phyloP scores from a whole-genome alignment of 2,113 vertebrate species.

The Cololabis saira region DNA sequence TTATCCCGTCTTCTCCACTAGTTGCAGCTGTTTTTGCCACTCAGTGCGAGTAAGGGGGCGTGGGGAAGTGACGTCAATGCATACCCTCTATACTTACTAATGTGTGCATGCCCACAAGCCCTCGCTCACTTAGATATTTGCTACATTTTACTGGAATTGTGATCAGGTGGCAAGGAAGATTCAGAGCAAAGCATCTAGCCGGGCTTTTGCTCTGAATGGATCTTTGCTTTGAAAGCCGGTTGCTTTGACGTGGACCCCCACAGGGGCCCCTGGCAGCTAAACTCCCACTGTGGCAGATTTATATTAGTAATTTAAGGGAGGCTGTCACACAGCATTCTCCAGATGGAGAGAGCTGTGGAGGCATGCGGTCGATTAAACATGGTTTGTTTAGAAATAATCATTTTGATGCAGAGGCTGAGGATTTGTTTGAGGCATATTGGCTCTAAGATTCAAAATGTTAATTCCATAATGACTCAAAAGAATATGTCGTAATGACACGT shows the following conservation, averaged over 20 bases:
- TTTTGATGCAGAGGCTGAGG: constrained; percentile 68
- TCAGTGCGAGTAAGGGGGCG: no score
- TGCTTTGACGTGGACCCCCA: constrained; percentile 72
- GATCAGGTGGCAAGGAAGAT: constrained; percentile 29
- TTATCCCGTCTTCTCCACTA: no score
- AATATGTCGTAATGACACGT: constrained; percentile 36
- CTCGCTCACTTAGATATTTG: constrained; percentile 5
- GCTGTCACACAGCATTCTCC: constrained; percentile 77
- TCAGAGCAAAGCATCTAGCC: constrained; percentile 14
- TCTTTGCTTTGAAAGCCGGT: constrained; percentile 71
- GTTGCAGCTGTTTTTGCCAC: no score
- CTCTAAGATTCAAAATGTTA: constrained; percentile 66
- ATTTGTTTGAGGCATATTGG: constrained; percentile 67
- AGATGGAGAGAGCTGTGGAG: constrained; percentile 73
- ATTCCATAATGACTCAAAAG: constrained; percentile 46
- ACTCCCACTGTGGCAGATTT: constrained; percentile 80
- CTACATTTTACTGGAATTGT: constrained; percentile 20
- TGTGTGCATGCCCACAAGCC: neutral
- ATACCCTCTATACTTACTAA: constrained; percentile 3
- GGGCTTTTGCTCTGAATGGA: constrained; percentile 53
- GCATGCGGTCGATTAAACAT: constrained; percentile 75
- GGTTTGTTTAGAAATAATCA: constrained; percentile 81
- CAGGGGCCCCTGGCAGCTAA: constrained; percentile 73
- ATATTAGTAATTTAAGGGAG: constrained; percentile 82
- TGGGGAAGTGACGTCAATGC: no score